phyloP scores from a whole-genome alignment of 2,113 vertebrate species.

The Engystomops pustulosus region DNA sequence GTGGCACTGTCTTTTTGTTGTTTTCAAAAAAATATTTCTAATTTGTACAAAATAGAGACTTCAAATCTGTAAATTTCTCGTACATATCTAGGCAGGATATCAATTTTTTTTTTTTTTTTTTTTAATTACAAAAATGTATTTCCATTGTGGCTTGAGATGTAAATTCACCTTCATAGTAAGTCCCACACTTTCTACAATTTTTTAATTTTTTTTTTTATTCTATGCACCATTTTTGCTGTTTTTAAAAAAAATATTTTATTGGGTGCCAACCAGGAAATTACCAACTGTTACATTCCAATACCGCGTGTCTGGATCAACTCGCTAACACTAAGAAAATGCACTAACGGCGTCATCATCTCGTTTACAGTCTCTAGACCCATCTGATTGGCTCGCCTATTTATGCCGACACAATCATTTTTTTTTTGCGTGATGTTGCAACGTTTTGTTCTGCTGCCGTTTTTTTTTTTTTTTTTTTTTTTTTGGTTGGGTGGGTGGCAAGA shows the following conservation, averaged over 20 bases:
- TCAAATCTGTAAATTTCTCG: slow-evolving; percentile 22
- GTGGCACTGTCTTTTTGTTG: slow-evolving; percentile 40
- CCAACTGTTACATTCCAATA: slow-evolving; percentile 46
- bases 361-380: slow-evolving; percentile 21
- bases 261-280: slow-evolving; percentile 18
- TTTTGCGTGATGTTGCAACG: not conserved
- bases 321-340: not conserved
- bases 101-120: slow-evolving; percentile 1
- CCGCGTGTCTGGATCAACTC: not conserved
- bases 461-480: slow-evolving; percentile 6
- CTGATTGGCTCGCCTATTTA: not conserved
- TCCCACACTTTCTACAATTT: not conserved
- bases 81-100: slow-evolving; percentile 15
- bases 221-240: not conserved
- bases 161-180: not conserved
- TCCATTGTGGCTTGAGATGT: slow-evolving; percentile 17
- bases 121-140: slow-evolving; percentile 5
- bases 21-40: slow-evolving; percentile 6
- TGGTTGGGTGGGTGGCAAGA: not conserved
- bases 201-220: not conserved
- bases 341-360: slow-evolving; percentile 27
- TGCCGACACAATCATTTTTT: slow-evolving; percentile 4
- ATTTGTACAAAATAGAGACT: slow-evolving; percentile 39
- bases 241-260: not conserved
- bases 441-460: not conserved